phyloP scores from a whole-genome alignment of 2,888 invertebrate genomes.

The Erynnis tages region DNA sequence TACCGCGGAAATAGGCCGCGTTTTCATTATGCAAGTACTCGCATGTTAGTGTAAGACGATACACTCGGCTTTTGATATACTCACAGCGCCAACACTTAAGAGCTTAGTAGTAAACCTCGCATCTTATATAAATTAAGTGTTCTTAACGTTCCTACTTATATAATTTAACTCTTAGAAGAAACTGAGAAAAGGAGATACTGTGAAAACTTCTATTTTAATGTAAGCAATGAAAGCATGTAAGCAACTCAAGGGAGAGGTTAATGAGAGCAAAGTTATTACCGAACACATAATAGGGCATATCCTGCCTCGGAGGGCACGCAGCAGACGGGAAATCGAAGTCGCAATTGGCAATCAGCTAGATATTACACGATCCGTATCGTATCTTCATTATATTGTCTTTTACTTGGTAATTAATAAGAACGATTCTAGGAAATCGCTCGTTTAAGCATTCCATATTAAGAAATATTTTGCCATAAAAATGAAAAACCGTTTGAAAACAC shows the following conservation, averaged over 20 bases:
- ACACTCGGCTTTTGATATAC: slow-evolving; percentile 11
- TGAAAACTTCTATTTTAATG: neutral
- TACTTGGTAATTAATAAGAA: neutral
- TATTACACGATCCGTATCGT: slow-evolving; percentile 45
- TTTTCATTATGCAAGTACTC: slow-evolving; percentile 20
- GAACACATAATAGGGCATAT: slow-evolving; percentile 44
- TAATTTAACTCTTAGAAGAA: no score
- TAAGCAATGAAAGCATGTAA: no score
- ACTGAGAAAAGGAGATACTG: neutral
- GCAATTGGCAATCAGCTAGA: slow-evolving; percentile 71
- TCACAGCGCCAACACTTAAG: slow-evolving; percentile 11
- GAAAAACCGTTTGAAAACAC: no score
- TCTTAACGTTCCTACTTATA: neutral
- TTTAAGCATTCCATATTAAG: no score
- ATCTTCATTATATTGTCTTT: neutral
- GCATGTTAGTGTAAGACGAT: slow-evolving; percentile 5
- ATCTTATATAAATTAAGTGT: slow-evolving; percentile 11
- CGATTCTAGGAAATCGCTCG: no score
- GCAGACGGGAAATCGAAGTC: slow-evolving; percentile 67
- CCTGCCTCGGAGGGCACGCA: slow-evolving; percentile 37
- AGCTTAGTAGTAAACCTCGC: slow-evolving; percentile 8
- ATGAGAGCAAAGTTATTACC: slow-evolving; percentile 35
- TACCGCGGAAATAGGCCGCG: slow-evolving; percentile 21
- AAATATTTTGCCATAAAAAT: no score
- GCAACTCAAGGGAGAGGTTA: slow-evolving; percentile 28